Base-by-base conservation (phyloP, 2,888 invertebrate genomes). In the Apamea monoglypha region DNA sequence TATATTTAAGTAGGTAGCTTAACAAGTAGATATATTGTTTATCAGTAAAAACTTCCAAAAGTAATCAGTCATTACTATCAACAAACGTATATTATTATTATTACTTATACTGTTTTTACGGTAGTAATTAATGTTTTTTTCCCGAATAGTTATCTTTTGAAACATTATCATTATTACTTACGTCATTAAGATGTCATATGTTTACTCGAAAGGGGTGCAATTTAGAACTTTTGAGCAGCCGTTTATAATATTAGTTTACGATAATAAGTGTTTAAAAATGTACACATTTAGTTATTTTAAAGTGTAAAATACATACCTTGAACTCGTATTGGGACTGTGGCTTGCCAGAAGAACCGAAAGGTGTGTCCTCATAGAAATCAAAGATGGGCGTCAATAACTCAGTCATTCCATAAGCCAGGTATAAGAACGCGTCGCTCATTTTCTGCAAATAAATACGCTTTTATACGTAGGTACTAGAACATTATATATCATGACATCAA, bases 341-440 rank as follows among this genome's bases (percentile, higher is more conserved):
- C 63, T 89, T 90, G 25, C 94, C 94, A 8, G 90, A 86, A 2
- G 93, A 92, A 2, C 92, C 92, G 36, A 90, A 91, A 6, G 94
- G 94, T n/a, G 93, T 93, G 32, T 88, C 73, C 3, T 83, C 85
- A 21, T 81, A 81, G 75, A 88, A 94, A 29, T 93, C 84, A 83
- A 94, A 94, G 12, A 92, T 89, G 8, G 93, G 93, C n/a, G 90
- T 90, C 53, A 94, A 81, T 4, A 94, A 87, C 81, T 94, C 94
- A 1, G 93, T 93, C 94, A 94, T 94, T 25, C 94, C 92, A 73
- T 93, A 94, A 7, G 91, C 90, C 74, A 93, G 74, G 71, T 89
- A 92, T 14, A 94, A 74, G 75, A 90, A 91, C 1, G 92, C 92
- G 5, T 74, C 73, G 63, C 91, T 92, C 77, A 89, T 90, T 77